These are phyloP conservation scores for Ochropleura leucogaster DNA, from an alignment of 2,888 invertebrate genomes.

Conservation along the genomic window DNA sequence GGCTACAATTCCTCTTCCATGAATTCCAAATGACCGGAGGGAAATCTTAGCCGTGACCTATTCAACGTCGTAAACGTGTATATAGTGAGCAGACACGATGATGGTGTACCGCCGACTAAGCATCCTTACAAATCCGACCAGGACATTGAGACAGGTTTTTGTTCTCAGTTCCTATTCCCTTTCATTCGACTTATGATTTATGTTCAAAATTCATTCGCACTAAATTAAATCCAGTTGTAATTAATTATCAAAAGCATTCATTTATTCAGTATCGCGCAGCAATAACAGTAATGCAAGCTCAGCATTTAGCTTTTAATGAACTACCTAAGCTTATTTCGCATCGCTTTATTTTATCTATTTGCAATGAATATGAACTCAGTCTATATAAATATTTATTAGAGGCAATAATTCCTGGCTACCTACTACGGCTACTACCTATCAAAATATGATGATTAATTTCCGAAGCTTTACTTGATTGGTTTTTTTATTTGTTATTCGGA, in stretches of 20 bases:
- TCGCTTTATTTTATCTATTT: conserved; percentile 28
- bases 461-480: conserved; percentile 43
- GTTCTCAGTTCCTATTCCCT: conserved; percentile 3
- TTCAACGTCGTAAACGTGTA: conserved; percentile 83
- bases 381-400: conserved; percentile 44
- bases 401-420: conserved; percentile 41
- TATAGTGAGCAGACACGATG: conserved; percentile 67
- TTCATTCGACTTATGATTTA: conserved; percentile 32
- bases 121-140: conserved; percentile 53
- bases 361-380: conserved; percentile 21
- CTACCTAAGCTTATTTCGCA: conserved; percentile 12
- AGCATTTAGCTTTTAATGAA: conserved; percentile 44
- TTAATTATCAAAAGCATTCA: conserved; percentile 38
- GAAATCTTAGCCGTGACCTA: conserved; percentile 90
- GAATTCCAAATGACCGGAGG: conserved; percentile 91
- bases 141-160: conserved; percentile 39
- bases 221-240: conserved; percentile 34
- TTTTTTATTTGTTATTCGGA: conserved; percentile 47
- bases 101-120: conserved; percentile 34
- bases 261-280: conserved; percentile 27
- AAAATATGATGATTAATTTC: conserved; percentile 51
- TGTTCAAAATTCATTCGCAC: conserved; percentile 12
- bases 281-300: conserved; percentile 22
- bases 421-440: conserved; percentile 20
- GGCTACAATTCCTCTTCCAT: conserved; percentile 90